Evolutionary conservation across 2,113 vertebrate genomes (phyloP), one percentile per base, ranked within the genome.

Genomic region (Stegastes partitus): DNA sequence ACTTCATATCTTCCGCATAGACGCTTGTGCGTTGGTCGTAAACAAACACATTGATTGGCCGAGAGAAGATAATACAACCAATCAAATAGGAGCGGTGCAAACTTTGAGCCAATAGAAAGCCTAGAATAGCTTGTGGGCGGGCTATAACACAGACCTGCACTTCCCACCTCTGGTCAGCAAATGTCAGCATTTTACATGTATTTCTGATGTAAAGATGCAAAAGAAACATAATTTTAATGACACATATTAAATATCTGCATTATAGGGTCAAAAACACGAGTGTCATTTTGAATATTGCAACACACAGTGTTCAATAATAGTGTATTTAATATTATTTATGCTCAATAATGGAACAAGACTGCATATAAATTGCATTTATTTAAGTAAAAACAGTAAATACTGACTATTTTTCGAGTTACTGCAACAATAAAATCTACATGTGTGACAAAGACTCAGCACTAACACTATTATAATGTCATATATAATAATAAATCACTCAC

Each of bases 11-110:
- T 11, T 18, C 42, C 81, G 78, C 70, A 49, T 16, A 58, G 82
- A 87, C 83, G 67, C 55, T 42, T 61, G 8, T 4, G 31, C 4
- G 23, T 5, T 3, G 1, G 11, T 0, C 19, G 50, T 84, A 73
- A 90, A 91, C n/a, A 77, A 50, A 47, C 0, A 5, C 26, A 5
- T 1, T 34, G 76, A 89, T 91, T 92, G 83, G 88, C 11, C n/a
- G 5, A 0, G 0, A 16, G 11, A n/a, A 45, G 50, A 21, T 0
- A 5, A 3, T 0, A 0, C 3, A 0, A 57, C 91, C 87, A 92
- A 92, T 93, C 22, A 79, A 11, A 58, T 19, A 0, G 0, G 25
- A 4, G 2, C 0, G 0, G 7, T 21, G 1, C 3, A 21, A 3
- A 25, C 6, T 6, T 1, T 74, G 0, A 86, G 23, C 88, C 90